Conservation (phyloP, 2,113 vertebrate species). For the Tonatia bakeri region DNA sequence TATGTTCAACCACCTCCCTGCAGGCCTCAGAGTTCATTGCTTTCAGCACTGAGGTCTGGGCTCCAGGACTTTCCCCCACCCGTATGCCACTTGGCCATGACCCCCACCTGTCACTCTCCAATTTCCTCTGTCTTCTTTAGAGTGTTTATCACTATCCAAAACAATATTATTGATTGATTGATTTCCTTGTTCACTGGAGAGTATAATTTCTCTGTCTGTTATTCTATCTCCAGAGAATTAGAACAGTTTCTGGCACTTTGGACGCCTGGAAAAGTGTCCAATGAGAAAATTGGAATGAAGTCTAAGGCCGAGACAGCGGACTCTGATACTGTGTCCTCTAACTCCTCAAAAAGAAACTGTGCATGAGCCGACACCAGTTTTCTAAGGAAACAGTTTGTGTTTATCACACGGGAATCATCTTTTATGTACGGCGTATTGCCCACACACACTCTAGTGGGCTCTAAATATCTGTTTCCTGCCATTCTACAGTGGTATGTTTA, state of each 20-base stretch:
- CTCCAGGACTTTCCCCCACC: not conserved
- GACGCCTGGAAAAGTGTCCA: not conserved
- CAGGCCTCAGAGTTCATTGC: not conserved
- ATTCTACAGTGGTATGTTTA: not conserved
- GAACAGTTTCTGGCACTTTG: not conserved
- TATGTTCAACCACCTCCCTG: not conserved
- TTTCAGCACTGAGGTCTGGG: not conserved
- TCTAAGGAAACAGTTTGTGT: not conserved
- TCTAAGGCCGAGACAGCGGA: not conserved
- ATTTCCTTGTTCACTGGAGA: not conserved
- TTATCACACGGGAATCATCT: not conserved
- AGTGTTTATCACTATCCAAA: not conserved
- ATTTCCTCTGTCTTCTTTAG: not conserved
- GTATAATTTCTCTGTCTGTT: not conserved
- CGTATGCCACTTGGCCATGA: accelerated
- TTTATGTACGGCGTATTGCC: too few relatives aligned
- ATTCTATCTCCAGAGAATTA: not conserved
- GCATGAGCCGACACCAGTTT: not conserved
- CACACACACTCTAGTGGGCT: not conserved
- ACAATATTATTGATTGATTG: not conserved
- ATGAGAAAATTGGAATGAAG: not conserved
- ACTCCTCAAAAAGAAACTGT: not conserved
- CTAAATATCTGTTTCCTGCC: not conserved
- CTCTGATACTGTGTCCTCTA: not conserved
- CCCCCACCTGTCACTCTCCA: not conserved